Evolutionary conservation across 1,140 invertebrate species (phyloP).

Genomic region (Drosophila guanche): DNA sequence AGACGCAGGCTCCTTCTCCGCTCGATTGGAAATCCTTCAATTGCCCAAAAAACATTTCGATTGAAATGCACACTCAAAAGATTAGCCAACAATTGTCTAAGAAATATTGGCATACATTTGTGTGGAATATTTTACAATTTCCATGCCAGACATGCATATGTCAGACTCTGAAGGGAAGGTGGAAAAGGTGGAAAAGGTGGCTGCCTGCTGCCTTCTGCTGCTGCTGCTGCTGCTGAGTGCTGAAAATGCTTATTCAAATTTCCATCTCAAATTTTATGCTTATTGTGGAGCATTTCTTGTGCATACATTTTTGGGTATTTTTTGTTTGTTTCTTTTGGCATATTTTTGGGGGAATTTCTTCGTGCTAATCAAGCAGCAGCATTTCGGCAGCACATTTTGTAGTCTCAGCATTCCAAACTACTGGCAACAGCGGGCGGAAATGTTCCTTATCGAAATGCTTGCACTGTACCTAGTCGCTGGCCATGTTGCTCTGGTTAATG

Average conservation of each 20-base stretch:
- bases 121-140: too few species aligned
- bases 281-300: slow-evolving; percentile 37
- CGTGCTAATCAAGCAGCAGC: too few species aligned
- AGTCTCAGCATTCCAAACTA: too few species aligned
- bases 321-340: not conserved
- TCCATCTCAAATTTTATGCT: slow-evolving; percentile 36
- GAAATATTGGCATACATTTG: not conserved
- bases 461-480: not conserved
- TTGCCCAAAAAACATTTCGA: slow-evolving; percentile 7
- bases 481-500: not conserved
- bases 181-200: too few species aligned
- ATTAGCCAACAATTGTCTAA: too few species aligned
- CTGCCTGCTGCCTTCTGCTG: too few species aligned
- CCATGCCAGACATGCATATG: too few species aligned
- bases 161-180: too few species aligned
- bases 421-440: too few species aligned
- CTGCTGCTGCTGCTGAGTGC: too few species aligned
- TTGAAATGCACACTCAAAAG: not conserved
- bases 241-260: slow-evolving; percentile 43
- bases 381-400: too few species aligned
- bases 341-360: too few species aligned
- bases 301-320: slow-evolving; percentile 1
- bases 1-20: not conserved
- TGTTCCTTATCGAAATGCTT: not conserved
- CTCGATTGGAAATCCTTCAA: slow-evolving; percentile 10